Evolutionary conservation across 2,888 invertebrate genomes (phyloP).

Genomic region (Acanthosepion lycidas): DNA sequence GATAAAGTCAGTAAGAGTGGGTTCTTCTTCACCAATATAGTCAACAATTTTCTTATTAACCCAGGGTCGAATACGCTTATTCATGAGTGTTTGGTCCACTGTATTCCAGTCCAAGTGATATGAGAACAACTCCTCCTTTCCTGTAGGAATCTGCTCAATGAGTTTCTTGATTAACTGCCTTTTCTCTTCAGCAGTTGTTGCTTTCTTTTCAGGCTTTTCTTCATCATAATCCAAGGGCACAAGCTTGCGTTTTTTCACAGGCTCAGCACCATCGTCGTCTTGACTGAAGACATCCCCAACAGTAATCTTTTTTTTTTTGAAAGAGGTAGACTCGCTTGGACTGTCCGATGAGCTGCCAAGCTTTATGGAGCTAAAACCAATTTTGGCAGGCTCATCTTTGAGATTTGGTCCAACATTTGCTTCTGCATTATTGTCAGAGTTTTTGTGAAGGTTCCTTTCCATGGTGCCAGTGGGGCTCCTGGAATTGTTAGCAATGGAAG

Average conservation of each 20-base stretch:
- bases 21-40: constrained; percentile 99
- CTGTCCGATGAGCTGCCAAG: constrained; percentile 52
- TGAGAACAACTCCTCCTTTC: constrained; percentile 95
- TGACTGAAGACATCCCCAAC: constrained; percentile 90
- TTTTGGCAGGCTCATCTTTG: constrained; percentile 52
- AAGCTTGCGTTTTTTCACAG: constrained; percentile 84
- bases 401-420: constrained; percentile 52
- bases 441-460: constrained; percentile 43
- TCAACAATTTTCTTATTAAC: constrained; percentile 99
- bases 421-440: background rate
- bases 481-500: constrained; percentile 43
- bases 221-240: constrained; percentile 71
- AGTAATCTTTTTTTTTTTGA: constrained; percentile 82
- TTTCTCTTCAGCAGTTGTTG: constrained; percentile 86
- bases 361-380: constrained; percentile 54
- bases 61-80: constrained; percentile 98
- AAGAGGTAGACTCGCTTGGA: constrained; percentile 54
- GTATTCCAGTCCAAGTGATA: constrained; percentile 94
- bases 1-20: constrained; percentile 98
- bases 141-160: constrained; percentile 98
- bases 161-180: constrained; percentile 95
- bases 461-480: constrained; percentile 47
- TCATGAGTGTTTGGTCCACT: constrained; percentile 88
- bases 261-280: constrained; percentile 77
- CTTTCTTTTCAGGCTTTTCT: constrained; percentile 65